Evolutionary conservation across 2,113 vertebrate species (phyloP).

Genomic region (Morone chrysops): DNA sequence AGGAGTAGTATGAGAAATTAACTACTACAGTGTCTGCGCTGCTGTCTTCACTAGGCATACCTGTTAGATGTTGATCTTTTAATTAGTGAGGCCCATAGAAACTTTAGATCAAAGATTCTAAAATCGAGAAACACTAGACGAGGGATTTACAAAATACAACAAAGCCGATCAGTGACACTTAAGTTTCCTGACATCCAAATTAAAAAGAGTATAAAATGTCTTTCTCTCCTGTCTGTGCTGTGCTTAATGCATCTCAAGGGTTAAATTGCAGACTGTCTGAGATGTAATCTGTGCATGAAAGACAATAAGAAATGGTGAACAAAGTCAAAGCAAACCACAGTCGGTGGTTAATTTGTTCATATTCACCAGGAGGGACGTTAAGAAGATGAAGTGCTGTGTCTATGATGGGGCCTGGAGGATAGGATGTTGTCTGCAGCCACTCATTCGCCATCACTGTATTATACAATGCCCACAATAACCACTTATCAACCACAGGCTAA

Average conservation of each 20-base stretch:
- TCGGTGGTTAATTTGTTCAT: slow-evolving; percentile 56
- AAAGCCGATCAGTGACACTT: slow-evolving; percentile 11
- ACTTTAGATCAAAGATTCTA: slow-evolving; percentile 43
- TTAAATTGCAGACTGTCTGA: slow-evolving; percentile 16
- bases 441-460: slow-evolving; percentile 48
- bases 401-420: slow-evolving; percentile 44
- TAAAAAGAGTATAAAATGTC: neutral
- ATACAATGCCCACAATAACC: slow-evolving; percentile 56
- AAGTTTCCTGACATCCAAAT: slow-evolving; percentile 8
- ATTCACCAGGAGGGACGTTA: slow-evolving; percentile 62
- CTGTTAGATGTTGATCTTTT: slow-evolving; percentile 74
- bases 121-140: neutral
- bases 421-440: slow-evolving; percentile 57
- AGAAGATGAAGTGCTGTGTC: slow-evolving; percentile 58
- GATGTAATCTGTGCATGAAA: slow-evolving; percentile 33
- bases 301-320: slow-evolving; percentile 34
- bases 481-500: slow-evolving; percentile 70
- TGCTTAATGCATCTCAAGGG: slow-evolving; percentile 11
- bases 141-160: neutral
- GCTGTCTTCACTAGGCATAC: slow-evolving; percentile 60
- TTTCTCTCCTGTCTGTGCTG: neutral
- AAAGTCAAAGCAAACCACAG: slow-evolving; percentile 46
- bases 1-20: slow-evolving; percentile 80
- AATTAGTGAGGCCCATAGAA: slow-evolving; percentile 65
- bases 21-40: slow-evolving; percentile 67